A percentile compares a stretch with the other conserved stretches of the same genome.
Evolutionary conservation across 2,888 invertebrate species (phyloP).

Genomic region (Torymus auratus): DNA sequence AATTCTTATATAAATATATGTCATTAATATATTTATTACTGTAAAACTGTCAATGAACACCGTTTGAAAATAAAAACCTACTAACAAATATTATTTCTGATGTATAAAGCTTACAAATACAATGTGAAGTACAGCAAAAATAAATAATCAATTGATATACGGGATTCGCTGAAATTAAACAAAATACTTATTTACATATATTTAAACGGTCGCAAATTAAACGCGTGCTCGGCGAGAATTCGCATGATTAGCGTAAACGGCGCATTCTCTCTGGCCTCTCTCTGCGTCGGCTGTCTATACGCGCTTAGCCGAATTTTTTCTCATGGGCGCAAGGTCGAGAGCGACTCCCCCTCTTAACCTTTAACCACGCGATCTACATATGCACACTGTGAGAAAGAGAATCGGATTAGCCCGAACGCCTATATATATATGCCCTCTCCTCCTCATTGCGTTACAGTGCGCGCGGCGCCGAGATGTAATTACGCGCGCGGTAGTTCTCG

Average conservation of each 20-base stretch:
- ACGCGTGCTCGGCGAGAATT: slow-evolving; percentile 26
- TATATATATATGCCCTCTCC: slow-evolving; percentile 62
- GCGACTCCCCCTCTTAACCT: slow-evolving; percentile 25
- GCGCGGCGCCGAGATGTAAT: slow-evolving; percentile 66
- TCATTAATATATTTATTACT: too few relatives aligned
- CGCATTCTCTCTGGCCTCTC: neutral
- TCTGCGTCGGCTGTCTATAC: too few relatives aligned
- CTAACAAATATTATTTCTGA: too few relatives aligned
- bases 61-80: too few relatives aligned
- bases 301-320: slow-evolving; percentile 34
- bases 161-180: neutral
- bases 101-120: too few relatives aligned
- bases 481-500: slow-evolving; percentile 67
- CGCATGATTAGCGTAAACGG: slow-evolving; percentile 44
- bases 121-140: too few relatives aligned
- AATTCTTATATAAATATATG: too few relatives aligned
- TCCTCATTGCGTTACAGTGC: slow-evolving; percentile 58
- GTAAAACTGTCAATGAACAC: too few relatives aligned
- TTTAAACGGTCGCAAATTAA: slow-evolving; percentile 40
- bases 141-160: neutral
- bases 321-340: slow-evolving; percentile 43
- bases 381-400: slow-evolving; percentile 57
- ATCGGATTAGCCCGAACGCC: slow-evolving; percentile 1
- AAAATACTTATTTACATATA: neutral
- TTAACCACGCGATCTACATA: slow-evolving; percentile 53